Evolutionary conservation across 1,140 invertebrate genomes (phyloP).

Genomic region (Macrostomum lignano): DNA sequence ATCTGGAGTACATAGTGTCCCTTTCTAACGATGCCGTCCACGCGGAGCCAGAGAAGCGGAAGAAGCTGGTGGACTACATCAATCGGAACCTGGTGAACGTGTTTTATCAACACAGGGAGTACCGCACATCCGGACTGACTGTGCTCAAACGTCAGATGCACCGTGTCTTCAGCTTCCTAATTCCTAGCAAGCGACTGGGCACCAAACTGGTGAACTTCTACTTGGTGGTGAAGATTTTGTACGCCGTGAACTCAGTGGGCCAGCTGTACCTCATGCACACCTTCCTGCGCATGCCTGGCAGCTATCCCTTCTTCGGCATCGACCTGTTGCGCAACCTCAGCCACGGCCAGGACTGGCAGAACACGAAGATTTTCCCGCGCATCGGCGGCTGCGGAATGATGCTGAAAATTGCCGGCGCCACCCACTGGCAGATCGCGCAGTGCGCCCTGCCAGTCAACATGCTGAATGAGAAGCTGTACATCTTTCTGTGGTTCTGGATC

Average conservation of each 20-base stretch:
- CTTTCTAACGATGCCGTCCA: no score
- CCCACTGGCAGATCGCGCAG: constrained; percentile 14
- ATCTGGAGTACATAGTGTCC: no score
- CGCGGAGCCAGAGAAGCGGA: no score
- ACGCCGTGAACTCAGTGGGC: constrained; percentile 2
- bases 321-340: constrained; percentile 9
- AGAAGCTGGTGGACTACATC: no score
- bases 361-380: constrained; percentile 16
- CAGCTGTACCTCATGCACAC: constrained; percentile 2
- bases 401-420: constrained; percentile 43
- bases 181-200: no score
- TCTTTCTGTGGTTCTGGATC: constrained; percentile 59
- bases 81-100: no score
- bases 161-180: no score
- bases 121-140: no score
- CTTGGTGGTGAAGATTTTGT: no score
- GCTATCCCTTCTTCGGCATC: constrained; percentile 1
- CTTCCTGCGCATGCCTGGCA: not conserved
- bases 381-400: constrained; percentile 6
- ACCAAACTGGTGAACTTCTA: no score
- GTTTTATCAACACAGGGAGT: no score
- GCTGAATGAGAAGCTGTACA: constrained; percentile 56
- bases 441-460: constrained; percentile 40
- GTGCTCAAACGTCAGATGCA: no score
- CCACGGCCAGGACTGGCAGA: constrained; percentile 17